Conservation (phyloP, 2,113 vertebrate genomes). For the Dryoscopus gambensis region DNA sequence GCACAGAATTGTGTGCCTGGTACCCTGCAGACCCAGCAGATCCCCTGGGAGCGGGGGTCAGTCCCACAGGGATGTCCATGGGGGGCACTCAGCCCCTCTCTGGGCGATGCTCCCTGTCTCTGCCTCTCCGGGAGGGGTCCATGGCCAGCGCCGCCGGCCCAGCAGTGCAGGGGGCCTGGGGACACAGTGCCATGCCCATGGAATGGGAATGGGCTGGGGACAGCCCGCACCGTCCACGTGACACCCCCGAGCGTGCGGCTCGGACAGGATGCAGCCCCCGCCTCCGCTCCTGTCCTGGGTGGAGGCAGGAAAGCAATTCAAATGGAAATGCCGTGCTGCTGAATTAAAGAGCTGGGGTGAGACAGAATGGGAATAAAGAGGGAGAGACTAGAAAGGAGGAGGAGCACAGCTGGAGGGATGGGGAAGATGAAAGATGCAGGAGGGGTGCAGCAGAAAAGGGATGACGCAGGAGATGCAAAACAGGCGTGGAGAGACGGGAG, state of each 20-base stretch:
- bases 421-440: neutral
- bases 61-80: neutral
- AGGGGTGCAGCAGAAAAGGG: neutral
- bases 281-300: neutral
- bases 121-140: neutral
- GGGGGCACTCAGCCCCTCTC: neutral
- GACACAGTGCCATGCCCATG: neutral
- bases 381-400: neutral
- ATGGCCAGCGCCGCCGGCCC: neutral
- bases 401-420: conserved; percentile 1
- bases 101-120: fast-evolving
- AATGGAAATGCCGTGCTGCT: conserved; percentile 18
- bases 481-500: neutral
- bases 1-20: fast-evolving
- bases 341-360: neutral
- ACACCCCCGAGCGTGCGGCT: neutral
- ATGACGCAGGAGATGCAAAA: neutral
- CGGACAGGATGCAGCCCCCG: neutral
- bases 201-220: neutral
- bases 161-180: neutral
- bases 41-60: neutral
- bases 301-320: neutral
- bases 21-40: neutral
- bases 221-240: neutral
- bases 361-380: neutral